Evolutionary conservation across 2,113 vertebrate species (phyloP), one percentile per base, ranked within the genome.

Genomic region (Notarius lentiginosus): DNA sequence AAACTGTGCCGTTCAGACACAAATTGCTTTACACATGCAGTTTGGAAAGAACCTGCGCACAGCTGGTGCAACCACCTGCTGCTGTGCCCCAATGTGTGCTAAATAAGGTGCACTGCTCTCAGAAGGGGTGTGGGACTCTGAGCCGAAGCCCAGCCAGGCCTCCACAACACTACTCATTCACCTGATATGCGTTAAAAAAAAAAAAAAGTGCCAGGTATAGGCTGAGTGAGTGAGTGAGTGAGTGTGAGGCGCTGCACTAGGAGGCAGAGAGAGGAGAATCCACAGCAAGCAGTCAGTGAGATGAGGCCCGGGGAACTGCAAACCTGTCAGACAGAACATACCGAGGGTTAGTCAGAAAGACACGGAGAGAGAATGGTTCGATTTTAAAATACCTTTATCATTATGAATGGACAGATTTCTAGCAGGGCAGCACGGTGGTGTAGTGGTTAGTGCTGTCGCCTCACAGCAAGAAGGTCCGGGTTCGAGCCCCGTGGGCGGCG

Each of bases 241-340:
- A 30, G 63, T 53, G 58, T 15, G 79, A 73, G 86, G 55, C 58
- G 53, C 76, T 65, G 70, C 47, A 76, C 66, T 55, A 73, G 30
- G 49, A 82, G 87, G 84, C 63, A 65, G 58, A 82, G 72, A 61
- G 68, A 82, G 79, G 75, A 55, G 55, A 77, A 88, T 55, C 66
- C 77, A 47, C 60, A 85, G 87, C 83, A 56, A 81, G 83, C 81
- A 12, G 56, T 87, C 86, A 87, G 73, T 87, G 86, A 58, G 86
- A 83, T 17, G 81, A 66, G 51, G 81, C 60, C 60, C 51, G 63
- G 27, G 86, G 86, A 79, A 65, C 81, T 53, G 94, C 93, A 90
- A 94, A 95, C 91, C 94, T 95, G 91, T n/a, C 20, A 76, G 72
- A 89, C 24, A 90, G 18, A 87, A 5, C 68, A 88, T 30, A 76